Base-by-base conservation (phyloP, 2,797 vertebrate species). In the Heliangelus exortis region DNA sequence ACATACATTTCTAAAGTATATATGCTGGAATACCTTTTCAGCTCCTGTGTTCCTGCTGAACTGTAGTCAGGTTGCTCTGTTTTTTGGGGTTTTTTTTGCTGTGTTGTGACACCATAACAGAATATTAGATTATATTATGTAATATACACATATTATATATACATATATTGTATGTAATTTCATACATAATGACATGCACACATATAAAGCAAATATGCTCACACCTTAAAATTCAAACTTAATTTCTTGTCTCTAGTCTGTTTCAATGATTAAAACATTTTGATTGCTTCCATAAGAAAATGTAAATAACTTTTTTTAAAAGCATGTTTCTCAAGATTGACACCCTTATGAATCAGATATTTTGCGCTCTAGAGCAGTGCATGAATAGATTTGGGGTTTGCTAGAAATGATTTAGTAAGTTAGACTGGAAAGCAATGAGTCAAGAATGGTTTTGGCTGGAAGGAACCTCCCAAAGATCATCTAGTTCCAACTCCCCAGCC, bases 241-340 rank as follows among this genome's bases (percentile, higher is more conserved):
- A 39, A 80, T 93, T 82, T 94, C 19, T 94, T 75, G 93, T 73
- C 51, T 55, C 78, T 68, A 87, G 15, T 16, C 31, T 84, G n/a
- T 47, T 87, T 95, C 74, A 79, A 47, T 72, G 67, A 62, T 89
- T 86, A 69, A 86, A 93, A 75, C 13, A 61, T 90, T 91, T 82
- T 69, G 50, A 84, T 19, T 45, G 4, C 12, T 83, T 80, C 41
- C 4, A 13, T 50, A 69, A 68, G 48, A 87, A 88, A 77, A 82
- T 34, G 55, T 5, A 68, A 90, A 65, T 61, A 47, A 47, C 21
- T 47, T 45, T 85, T 88, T 54, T 61, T 25, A 55, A 87, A 84
- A 83, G 16, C 7, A 66, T 51, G n/a, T 3, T 75, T 93, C 84
- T 93, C 26, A 84, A 88, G 31, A 53, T 36, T 86, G 21, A 25